These are phyloP conservation scores for Drosophila multiciliata DNA, from an alignment of 2,888 invertebrate genomes.

Conservation along the genomic window DNA sequence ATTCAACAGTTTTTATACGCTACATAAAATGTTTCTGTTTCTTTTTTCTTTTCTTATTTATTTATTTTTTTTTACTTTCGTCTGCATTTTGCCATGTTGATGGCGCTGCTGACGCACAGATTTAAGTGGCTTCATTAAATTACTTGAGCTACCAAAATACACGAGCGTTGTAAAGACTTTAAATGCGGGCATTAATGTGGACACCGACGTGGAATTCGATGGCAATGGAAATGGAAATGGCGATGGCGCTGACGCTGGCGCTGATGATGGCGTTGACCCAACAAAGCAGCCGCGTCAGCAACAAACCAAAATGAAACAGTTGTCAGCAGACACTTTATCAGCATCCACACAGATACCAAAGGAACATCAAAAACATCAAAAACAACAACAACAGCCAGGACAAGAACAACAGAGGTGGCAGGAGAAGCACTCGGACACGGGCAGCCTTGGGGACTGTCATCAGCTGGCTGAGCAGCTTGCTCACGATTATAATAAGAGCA, in stretches of 20 bases:
- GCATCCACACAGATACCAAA: constrained; percentile 38
- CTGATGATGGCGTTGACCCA: constrained; percentile 65
- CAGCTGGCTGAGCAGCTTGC: constrained; percentile 83
- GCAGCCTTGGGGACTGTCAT: constrained; percentile 82
- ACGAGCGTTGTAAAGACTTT: constrained; percentile 84
- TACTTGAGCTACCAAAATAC: constrained; percentile 83
- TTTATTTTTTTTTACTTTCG: constrained; percentile 4
- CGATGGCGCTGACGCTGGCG: constrained; percentile 1
- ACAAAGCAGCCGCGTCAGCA: constrained; percentile 70
- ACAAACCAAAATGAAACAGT: constrained; percentile 55
- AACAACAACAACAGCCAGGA: constrained; percentile 19
- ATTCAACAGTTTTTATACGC: constrained; percentile 67
- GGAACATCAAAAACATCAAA: constrained; percentile 16
- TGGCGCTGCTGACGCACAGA: constrained; percentile 74
- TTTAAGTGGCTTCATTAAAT: constrained; percentile 84
- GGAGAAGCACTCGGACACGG: constrained; percentile 28
- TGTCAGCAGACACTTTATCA: constrained; percentile 56
- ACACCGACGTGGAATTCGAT: constrained; percentile 57
- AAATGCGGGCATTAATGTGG: constrained; percentile 82
- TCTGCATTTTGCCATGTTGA: constrained; percentile 32
- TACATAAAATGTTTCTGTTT: constrained; percentile 64
- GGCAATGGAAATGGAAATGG: background rate
- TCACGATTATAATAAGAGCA: constrained; percentile 83
- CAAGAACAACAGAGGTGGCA: constrained; percentile 4
- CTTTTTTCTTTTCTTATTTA: constrained; percentile 5